A percentile compares a stretch with the other conserved stretches of the same genome.
phyloP scores from a whole-genome alignment of 2,797 vertebrate genomes.

The Coranthus polyacanthus region DNA sequence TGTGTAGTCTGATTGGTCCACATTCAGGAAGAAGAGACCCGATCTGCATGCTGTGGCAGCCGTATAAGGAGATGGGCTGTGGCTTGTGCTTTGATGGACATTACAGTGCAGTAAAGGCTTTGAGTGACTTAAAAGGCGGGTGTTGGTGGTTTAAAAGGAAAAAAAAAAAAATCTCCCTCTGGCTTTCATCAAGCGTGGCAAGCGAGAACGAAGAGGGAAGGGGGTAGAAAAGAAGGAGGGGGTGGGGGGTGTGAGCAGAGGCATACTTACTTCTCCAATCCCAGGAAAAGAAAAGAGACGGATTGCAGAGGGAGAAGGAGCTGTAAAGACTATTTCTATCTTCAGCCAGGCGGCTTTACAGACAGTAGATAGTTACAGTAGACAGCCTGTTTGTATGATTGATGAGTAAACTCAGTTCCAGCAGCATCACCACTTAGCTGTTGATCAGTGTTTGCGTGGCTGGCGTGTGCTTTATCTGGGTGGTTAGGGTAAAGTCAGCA shows the following conservation, averaged over 20 bases:
- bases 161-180: conserved; percentile 58
- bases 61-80: conserved; percentile 66
- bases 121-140: conserved; percentile 65
- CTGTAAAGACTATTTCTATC: conserved; percentile 30
- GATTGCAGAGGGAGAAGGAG: conserved; percentile 43
- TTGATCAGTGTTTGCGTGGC: conserved; percentile 17
- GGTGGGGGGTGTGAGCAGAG: conserved; percentile 12
- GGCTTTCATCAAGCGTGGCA: conserved; percentile 79
- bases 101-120: conserved; percentile 48
- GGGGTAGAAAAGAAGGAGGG: neutral
- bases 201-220: conserved; percentile 41
- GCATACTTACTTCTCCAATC: conserved; percentile 46
- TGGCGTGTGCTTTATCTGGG: conserved; percentile 14
- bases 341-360: conserved; percentile 10
- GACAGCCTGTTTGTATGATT: conserved; percentile 34
- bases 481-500: conserved; percentile 38
- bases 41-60: conserved; percentile 9
- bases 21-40: conserved; percentile 37
- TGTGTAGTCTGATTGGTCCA: conserved; percentile 53
- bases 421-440: conserved; percentile 25
- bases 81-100: conserved; percentile 60
- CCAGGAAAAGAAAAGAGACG: conserved; percentile 51
- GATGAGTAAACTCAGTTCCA: conserved; percentile 32
- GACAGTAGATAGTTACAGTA: conserved; percentile 15
- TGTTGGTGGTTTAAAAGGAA: conserved; percentile 44